phyloP scores from a whole-genome alignment of 2,888 invertebrate species.

The Melieria crassipennis region DNA sequence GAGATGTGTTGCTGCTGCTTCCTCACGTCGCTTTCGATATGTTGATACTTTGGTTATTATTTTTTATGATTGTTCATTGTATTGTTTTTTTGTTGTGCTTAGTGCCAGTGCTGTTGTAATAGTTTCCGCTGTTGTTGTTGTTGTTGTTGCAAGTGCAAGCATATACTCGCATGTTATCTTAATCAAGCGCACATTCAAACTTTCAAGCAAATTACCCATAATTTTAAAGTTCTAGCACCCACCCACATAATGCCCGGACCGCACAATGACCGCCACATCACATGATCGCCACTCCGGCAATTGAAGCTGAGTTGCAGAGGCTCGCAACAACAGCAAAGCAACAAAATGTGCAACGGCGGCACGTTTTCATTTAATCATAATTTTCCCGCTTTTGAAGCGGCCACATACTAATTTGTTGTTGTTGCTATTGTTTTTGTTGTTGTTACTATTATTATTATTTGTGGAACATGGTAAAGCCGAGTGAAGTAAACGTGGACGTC shows the following conservation, averaged over 20 bases:
- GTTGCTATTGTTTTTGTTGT: too few relatives aligned
- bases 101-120: not conserved
- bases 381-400: conserved; percentile 13
- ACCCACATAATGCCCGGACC: conserved; percentile 26
- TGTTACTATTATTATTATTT: too few relatives aligned
- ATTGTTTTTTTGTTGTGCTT: not conserved
- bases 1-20: not conserved
- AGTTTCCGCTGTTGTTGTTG: not conserved
- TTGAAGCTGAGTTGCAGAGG: not conserved
- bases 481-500: too few relatives aligned
- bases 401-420: too few relatives aligned
- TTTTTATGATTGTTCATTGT: not conserved
- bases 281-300: not conserved
- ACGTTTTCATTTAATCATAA: conserved; percentile 41
- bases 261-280: not conserved
- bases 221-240: conserved; percentile 37
- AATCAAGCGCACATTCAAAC: conserved; percentile 35
- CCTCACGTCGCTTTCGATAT: not conserved
- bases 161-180: conserved; percentile 27
- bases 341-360: conserved; percentile 10
- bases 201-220: conserved; percentile 34
- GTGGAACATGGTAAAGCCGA: too few relatives aligned
- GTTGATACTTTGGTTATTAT: not conserved
- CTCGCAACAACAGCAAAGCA: not conserved
- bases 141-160: not conserved